Conservation (phyloP, 2,113 vertebrate species). For the Dicentrarchus labrax region DNA sequence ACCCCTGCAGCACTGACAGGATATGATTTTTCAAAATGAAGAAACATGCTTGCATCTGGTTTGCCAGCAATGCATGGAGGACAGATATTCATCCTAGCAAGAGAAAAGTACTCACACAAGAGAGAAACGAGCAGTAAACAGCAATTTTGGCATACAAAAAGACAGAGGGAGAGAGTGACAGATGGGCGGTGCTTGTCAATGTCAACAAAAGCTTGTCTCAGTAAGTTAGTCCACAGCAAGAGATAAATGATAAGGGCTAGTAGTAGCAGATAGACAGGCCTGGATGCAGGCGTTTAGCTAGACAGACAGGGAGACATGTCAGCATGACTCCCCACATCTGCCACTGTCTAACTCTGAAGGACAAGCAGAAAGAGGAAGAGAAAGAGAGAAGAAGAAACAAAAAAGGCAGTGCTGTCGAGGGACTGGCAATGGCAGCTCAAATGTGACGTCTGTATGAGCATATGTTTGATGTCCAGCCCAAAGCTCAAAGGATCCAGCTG, state of each 20-base stretch:
- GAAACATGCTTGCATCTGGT: conserved; percentile 17
- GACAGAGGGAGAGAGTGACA: conserved; percentile 47
- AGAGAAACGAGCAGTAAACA: conserved; percentile 14
- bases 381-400: conserved; percentile 25
- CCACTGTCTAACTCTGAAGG: conserved; percentile 44
- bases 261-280: conserved; percentile 39
- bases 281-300: conserved; percentile 19
- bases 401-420: conserved; percentile 16
- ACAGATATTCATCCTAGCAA: background rate
- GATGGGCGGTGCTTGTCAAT: conserved; percentile 56
- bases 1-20: conserved; percentile 24
- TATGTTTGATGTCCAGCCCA: conserved; percentile 13
- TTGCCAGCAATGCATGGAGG: background rate
- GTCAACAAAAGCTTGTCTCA: conserved; percentile 59
- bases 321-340: conserved; percentile 51
- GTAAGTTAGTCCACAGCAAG: conserved; percentile 56
- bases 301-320: conserved; percentile 42
- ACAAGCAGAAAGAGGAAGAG: conserved; percentile 23
- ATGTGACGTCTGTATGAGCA: background rate
- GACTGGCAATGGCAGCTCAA: conserved; percentile 11
- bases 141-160: conserved; percentile 25
- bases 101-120: background rate
- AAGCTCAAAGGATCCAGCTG: conserved; percentile 12
- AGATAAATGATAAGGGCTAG: conserved; percentile 53
- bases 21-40: conserved; percentile 27